Evolutionary conservation across 1,140 invertebrate species (phyloP), one percentile per base, ranked within the genome.

Genomic region (Portunus trituberculatus): DNA sequence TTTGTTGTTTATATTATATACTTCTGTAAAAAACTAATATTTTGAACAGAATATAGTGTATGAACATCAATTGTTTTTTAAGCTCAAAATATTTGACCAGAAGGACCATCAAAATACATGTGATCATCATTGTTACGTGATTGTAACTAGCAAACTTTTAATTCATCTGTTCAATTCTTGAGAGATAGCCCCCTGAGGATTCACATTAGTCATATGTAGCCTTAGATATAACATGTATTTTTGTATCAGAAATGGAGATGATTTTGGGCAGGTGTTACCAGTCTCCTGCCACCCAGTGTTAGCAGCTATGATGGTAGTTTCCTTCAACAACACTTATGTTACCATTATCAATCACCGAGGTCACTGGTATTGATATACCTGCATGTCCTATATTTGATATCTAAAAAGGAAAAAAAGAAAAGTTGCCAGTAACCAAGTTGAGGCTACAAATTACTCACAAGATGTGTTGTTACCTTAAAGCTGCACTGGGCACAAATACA

Each of bases 171-270:
- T 90, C n/a, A 10, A 59, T 76, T n/a, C 67, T n/a, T n/a, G 20
- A 76, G 6, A 7, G 25, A 76, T n/a, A 20, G 67, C 20, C 67
- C 67, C 67, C 67, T 76, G 52, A 91, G 14, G 29, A 91, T 91
- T 91, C 52, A 91, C 90, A 25, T 91, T 91, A 91, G 90, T 91
- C 89, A 91, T 91, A 29, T 59, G 48, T 89, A 89, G 89, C 39
- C 59, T 4, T 91, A 91, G 59, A 76, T 76, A 76, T 46, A 46
- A 46, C 45, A 46, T 25, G 67, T 91, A 91, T 91, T 91, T 91
- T 91, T 91, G 39, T 91, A 91, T 52, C 29, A 91, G 76, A 91
- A 48, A 91, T 76, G 67, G 67, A 76, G 6, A 25, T n/a, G 67
- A 76, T 3, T 8, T 76, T 76, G 25, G 67, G 67, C 67, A 76